Evolutionary conservation across 1,140 invertebrate species (phyloP), one percentile per base, ranked within the genome.

Genomic region (Parapsyche elsis): DNA sequence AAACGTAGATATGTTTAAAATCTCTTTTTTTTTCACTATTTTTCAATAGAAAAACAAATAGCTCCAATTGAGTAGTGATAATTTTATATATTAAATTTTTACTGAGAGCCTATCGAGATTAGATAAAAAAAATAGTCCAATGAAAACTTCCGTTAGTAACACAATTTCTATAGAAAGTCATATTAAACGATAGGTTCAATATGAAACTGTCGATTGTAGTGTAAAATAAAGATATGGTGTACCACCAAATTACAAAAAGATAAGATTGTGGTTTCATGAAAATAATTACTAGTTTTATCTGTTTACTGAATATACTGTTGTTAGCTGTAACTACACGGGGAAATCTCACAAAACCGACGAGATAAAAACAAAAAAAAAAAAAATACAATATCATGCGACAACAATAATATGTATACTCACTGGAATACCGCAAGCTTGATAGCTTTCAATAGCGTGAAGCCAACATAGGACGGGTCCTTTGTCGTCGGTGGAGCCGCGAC

Each of bases 401-500:
- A 19, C 21, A 61, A 19, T 19, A 61, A 61, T 9, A 19, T 23
- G 12, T 26, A 26, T 26, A 78, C 80, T 84, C 84, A 89, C 86
- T 78, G 90, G 87, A 84, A 91, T 90, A 23, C 91, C 91, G 79
- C 92, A 88, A 79, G 92, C 91, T 88, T 98, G 93, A 86, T 92
- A 98, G 10, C 94, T 96, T 89, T 98, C 94, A 71, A 99, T 92
- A 9, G 95, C 95, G 91, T 99, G 95, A 30, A 99, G 87, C 98
- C 98, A 99, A 76, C 95, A 96, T 5, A 99, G 88, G 19, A 96
- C 94, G 7, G 95, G 95, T 0, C 95, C 96, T 89, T 99, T 99
- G 84, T 99, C 98, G 90, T 99, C 98, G 71, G 95, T 95, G 7
- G 97, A 92, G 24, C 98, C 98, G 85, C 97, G 90, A 0, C 97